Evolutionary conservation across 2,113 vertebrate species (phyloP).

Genomic region (Dicrurus megarhynchus): DNA sequence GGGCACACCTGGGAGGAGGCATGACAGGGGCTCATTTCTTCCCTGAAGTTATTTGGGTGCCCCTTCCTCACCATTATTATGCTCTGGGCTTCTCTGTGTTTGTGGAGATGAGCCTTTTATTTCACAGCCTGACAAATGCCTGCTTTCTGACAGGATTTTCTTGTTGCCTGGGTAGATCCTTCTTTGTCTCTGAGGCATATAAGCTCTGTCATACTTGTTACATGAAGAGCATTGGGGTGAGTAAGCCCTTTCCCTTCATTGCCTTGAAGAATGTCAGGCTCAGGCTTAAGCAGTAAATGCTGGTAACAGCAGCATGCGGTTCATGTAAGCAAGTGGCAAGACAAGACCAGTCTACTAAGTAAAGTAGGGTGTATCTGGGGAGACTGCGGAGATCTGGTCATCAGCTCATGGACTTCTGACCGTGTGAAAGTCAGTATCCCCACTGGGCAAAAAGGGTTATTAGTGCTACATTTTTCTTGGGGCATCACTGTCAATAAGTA

Average conservation of each 20-base stretch:
- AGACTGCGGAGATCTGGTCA: neutral
- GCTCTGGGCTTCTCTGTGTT: neutral
- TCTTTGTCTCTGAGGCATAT: neutral
- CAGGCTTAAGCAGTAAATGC: neutral
- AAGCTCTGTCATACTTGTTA: neutral
- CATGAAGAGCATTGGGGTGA: neutral
- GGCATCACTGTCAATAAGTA: neutral
- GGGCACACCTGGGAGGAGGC: neutral
- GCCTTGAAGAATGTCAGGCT: neutral
- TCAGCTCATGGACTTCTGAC: neutral
- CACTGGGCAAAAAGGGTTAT: neutral
- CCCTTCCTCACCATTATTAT: fast-evolving
- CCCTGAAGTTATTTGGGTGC: neutral
- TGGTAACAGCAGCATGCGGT: neutral
- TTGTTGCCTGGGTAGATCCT: neutral
- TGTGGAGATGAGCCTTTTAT: neutral
- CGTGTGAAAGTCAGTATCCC: neutral
- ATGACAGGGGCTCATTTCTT: fast-evolving
- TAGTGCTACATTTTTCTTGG: neutral
- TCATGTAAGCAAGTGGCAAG: neutral
- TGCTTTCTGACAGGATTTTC: neutral
- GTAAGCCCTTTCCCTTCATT: neutral
- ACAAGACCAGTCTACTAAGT: neutral
- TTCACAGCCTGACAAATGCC: neutral
- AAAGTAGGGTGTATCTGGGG: neutral